Evolutionary conservation across 2,797 vertebrate genomes (phyloP), one percentile per base, ranked within the genome.

Genomic region (Sebastolobus altivelis): DNA sequence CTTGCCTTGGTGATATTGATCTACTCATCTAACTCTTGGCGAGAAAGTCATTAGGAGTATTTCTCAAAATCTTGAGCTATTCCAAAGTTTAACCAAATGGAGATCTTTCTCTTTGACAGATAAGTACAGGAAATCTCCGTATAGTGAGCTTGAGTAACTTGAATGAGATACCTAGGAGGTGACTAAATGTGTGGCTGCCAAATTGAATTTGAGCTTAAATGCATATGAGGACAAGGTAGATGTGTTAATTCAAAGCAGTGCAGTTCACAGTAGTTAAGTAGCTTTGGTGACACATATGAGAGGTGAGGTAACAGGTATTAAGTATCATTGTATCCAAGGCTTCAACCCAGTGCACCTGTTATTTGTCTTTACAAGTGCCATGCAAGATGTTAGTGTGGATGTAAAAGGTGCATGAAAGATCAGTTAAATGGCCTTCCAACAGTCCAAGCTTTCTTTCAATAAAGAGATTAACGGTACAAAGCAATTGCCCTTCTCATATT

Each of bases 401-500:
- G 16, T 49, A 54, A 22, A 18, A 35, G 37, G 56, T 58, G 75
- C 22, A 66, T 67, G 38, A 54, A 76, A 33, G 56, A 66, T 75
- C 16, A 54, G 43, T 3, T 31, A 31, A 76, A 56, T 59, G 55
- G 37, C 18, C 31, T 63, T 65, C 14, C 16, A 27, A 8, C 14
- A 22, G 13, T 46, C 7, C 46, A 8, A 61, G 31, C 14, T 54
- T 68, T 65, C 56, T 60, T 77, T 40, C 20, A 80, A 18, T 61
- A 67, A 65, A 60, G 52, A 1, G 27, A 75, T 69, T 22, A 73
- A 79, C 54, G 33, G n/a, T 13, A 65, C 11, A 56, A 65, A 65
- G 56, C 46, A 43, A 38, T 20, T 16, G 56, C 78, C 20, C 40
- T 75, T 77, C 72, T 77, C 75, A 81, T 77, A 68, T 88, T 87